Evolutionary conservation across 2,888 invertebrate genomes (phyloP).

Genomic region (Lagria hirta): DNA sequence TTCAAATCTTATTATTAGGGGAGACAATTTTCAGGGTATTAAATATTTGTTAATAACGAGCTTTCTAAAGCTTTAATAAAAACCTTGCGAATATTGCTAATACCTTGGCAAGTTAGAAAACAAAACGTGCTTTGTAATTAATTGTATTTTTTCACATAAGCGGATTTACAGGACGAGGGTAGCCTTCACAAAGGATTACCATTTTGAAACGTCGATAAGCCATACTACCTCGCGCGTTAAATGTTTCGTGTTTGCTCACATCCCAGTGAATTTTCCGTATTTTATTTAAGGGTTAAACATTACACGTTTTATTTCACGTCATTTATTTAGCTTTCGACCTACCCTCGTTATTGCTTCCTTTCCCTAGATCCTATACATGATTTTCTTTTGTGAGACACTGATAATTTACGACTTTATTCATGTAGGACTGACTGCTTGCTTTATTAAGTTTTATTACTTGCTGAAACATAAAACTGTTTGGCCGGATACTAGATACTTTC

Average conservation of each 20-base stretch:
- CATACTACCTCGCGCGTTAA: slow-evolving; percentile 14
- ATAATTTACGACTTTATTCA: slow-evolving; percentile 31
- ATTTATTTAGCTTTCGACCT: slow-evolving; percentile 23
- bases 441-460: slow-evolving; percentile 25
- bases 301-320: slow-evolving; percentile 27
- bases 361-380: slow-evolving; percentile 30
- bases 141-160: slow-evolving; percentile 23
- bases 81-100: slow-evolving; percentile 20
- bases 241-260: slow-evolving; percentile 10
- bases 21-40: too few species aligned
- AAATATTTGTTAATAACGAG: too few species aligned
- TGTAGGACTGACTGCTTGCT: slow-evolving; percentile 22
- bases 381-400: slow-evolving; percentile 28
- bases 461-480: slow-evolving; percentile 23
- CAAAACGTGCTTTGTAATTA: slow-evolving; percentile 15
- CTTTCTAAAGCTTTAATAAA: too few species aligned
- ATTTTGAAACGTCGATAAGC: slow-evolving; percentile 28
- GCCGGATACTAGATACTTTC: slow-evolving; percentile 3
- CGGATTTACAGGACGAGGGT: slow-evolving; percentile 14
- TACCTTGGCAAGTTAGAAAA: slow-evolving; percentile 3
- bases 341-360: slow-evolving; percentile 22
- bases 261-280: slow-evolving; percentile 4
- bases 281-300: slow-evolving; percentile 24
- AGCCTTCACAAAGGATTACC: slow-evolving; percentile 19
- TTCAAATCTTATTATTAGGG: too few species aligned